These are phyloP conservation scores for Philaenus spumarius DNA, from an alignment of 1,140 invertebrate genomes.

Conservation along the genomic window DNA sequence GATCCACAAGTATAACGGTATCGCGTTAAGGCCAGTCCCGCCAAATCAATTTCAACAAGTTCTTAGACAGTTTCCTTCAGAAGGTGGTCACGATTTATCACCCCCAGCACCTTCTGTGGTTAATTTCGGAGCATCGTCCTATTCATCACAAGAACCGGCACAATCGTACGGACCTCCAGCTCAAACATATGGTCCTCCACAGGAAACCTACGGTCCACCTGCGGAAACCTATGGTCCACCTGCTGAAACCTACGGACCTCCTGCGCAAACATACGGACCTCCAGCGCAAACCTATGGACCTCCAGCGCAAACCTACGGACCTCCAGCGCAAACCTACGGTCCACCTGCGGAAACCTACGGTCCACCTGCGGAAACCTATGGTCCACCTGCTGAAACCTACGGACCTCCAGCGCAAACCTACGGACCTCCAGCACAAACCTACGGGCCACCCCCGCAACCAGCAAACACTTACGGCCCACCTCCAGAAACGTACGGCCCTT, in stretches of 20 bases:
- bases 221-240: not conserved
- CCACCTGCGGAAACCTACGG: not conserved
- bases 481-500: no score
- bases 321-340: not conserved
- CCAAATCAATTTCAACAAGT: not conserved
- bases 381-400: not conserved
- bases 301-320: not conserved
- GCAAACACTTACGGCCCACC: no score
- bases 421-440: not conserved
- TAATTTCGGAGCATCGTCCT: not conserved
- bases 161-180: not conserved
- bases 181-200: constrained; percentile 7
- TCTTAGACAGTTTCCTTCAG: not conserved
- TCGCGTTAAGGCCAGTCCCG: constrained; percentile 30
- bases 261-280: not conserved
- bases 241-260: not conserved
- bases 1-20: constrained; percentile 33
- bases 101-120: constrained; percentile 7
- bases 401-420: not conserved
- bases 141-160: not conserved
- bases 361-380: constrained; percentile 3
- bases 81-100: not conserved
- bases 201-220: not conserved
- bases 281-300: not conserved
- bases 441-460: not conserved